Evolutionary conservation across 2,888 invertebrate species (phyloP).

Genomic region (Archips crataeganus): DNA sequence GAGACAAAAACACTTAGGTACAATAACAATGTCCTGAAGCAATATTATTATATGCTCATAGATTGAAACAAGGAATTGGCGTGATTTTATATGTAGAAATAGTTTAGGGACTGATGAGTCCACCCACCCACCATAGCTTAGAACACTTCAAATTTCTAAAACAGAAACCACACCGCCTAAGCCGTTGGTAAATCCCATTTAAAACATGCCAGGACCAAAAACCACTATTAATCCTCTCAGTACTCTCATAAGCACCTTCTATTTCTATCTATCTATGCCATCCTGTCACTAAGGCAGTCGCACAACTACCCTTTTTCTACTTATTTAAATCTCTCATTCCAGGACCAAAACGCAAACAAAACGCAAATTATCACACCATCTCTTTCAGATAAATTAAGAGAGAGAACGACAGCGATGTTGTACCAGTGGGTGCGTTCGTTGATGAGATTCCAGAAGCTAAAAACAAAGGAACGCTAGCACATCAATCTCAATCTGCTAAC

Average conservation of each 20-base stretch:
- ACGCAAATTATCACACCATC: background rate
- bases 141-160: background rate
- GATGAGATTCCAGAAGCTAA: slow-evolving; percentile 15
- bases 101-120: too few relatives aligned
- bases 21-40: too few relatives aligned
- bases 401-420: background rate
- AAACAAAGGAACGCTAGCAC: slow-evolving; percentile 40
- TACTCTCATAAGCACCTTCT: background rate
- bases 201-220: background rate
- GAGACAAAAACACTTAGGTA: too few relatives aligned
- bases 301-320: slow-evolving; percentile 10
- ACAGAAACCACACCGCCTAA: background rate
- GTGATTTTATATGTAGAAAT: too few relatives aligned
- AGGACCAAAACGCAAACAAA: background rate
- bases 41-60: too few relatives aligned
- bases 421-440: background rate
- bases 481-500: slow-evolving; percentile 75
- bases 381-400: slow-evolving; percentile 1
- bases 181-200: background rate
- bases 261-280: slow-evolving; percentile 14
- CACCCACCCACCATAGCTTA: too few relatives aligned
- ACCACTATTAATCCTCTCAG: background rate
- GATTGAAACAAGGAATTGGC: too few relatives aligned
- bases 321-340: slow-evolving; percentile 19
- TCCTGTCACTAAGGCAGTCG: slow-evolving; percentile 24